These are phyloP conservation scores for Melikaiella ostensackeni DNA, from an alignment of 2,888 invertebrate genomes.

Conservation along the genomic window DNA sequence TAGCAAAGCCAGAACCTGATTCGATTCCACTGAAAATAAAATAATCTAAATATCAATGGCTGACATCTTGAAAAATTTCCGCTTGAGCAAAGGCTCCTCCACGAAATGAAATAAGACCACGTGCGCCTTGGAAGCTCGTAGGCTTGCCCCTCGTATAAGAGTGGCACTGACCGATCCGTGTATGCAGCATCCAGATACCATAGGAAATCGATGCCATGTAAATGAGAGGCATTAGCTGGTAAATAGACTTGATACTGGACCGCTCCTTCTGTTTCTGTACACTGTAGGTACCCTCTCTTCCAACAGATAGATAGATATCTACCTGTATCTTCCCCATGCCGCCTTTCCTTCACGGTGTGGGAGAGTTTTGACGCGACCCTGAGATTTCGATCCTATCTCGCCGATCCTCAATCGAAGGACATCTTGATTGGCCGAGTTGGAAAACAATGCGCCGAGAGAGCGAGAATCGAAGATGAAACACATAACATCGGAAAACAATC, in stretches of 20 bases:
- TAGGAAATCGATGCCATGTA: constrained; percentile 11
- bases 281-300: neutral
- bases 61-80: neutral
- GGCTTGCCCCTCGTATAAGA: neutral
- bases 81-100: neutral
- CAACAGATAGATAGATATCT: constrained; percentile 53
- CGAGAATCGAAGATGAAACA: constrained; percentile 43
- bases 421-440: constrained; percentile 73
- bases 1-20: constrained; percentile 1
- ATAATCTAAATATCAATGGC: constrained; percentile 3
- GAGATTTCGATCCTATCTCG: constrained; percentile 71
- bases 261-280: neutral
- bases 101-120: constrained; percentile 5
- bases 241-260: constrained; percentile 4
- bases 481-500: constrained; percentile 29
- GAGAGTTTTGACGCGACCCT: constrained; percentile 64
- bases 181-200: neutral
- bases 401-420: constrained; percentile 73
- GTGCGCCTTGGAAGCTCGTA: neutral
- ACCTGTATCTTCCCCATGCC: constrained; percentile 50
- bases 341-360: constrained; percentile 46
- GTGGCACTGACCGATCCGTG: neutral
- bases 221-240: constrained; percentile 8
- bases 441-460: constrained; percentile 64
- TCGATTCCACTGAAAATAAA: neutral